phyloP scores from a whole-genome alignment of 2,113 vertebrate species.

The Platysternon megacephalum region DNA sequence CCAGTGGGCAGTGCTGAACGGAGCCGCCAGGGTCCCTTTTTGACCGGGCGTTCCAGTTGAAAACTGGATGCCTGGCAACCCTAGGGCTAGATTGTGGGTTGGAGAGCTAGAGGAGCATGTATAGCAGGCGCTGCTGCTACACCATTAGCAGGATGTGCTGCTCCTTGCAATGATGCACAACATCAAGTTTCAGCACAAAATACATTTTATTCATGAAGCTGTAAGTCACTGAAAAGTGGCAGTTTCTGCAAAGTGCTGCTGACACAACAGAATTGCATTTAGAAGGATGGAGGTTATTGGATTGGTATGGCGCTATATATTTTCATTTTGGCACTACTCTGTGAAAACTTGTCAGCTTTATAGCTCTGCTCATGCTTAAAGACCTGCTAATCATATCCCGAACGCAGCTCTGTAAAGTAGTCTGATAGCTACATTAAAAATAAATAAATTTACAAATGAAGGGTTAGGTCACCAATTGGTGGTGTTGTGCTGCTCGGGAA shows the following conservation, averaged over 20 bases:
- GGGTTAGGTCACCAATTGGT: neutral
- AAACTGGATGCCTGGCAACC: too few relatives aligned
- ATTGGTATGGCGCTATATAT: neutral
- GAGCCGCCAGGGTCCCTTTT: too few relatives aligned
- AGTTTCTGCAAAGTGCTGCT: neutral
- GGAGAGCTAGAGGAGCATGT: neutral
- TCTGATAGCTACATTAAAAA: neutral
- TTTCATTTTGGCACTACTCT: neutral
- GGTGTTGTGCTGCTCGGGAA: neutral
- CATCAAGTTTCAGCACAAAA: neutral
- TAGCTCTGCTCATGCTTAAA: neutral
- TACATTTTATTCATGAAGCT: neutral
- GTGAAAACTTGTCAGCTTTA: neutral
- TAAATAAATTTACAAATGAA: neutral
- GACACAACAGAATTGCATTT: neutral
- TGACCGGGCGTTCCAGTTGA: too few relatives aligned
- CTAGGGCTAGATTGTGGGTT: neutral
- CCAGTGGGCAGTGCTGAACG: too few relatives aligned
- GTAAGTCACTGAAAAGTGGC: neutral
- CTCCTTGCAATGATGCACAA: neutral
- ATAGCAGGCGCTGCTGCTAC: fast-evolving
- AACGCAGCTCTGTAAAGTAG: neutral
- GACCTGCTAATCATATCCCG: neutral
- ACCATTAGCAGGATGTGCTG: fast-evolving
- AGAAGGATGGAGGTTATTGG: neutral